Conservation (phyloP, 1,140 invertebrate species). For the Notospermus geniculatus region DNA sequence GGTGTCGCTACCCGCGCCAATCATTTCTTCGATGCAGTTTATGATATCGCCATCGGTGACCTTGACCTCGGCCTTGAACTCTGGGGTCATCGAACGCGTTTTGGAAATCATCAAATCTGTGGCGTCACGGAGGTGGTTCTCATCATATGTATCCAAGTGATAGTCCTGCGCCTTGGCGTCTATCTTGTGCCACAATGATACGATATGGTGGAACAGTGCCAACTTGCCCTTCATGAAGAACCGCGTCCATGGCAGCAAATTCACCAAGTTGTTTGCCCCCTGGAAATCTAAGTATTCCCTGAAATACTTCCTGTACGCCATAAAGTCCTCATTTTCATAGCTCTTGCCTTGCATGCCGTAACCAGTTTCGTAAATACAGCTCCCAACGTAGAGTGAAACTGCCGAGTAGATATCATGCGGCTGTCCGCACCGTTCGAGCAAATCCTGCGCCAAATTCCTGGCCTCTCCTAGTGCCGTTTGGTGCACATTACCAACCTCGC, state of each 20-base stretch:
- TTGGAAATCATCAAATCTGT: not conserved
- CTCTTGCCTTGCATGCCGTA: not conserved
- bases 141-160: not conserved
- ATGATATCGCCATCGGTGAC: not conserved
- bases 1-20: not conserved
- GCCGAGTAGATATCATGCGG: not conserved
- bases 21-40: not conserved
- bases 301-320: not conserved
- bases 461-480: not conserved
- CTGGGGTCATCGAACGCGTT: not conserved
- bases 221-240: not conserved
- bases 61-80: not conserved
- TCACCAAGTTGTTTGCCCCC: not conserved
- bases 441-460: not conserved
- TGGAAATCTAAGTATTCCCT: not conserved
- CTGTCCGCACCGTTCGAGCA: not conserved
- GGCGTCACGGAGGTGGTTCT: not conserved
- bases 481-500: no score
- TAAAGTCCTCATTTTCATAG: conserved; percentile 1
- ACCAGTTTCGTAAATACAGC: not conserved
- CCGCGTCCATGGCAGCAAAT: not conserved
- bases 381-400: not conserved
- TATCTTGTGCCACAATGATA: conserved; percentile 2
- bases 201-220: not conserved
- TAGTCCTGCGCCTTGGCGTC: not conserved